Evolutionary conservation across 2,888 invertebrate species (phyloP).

Genomic region (Melinaea menophilus): DNA sequence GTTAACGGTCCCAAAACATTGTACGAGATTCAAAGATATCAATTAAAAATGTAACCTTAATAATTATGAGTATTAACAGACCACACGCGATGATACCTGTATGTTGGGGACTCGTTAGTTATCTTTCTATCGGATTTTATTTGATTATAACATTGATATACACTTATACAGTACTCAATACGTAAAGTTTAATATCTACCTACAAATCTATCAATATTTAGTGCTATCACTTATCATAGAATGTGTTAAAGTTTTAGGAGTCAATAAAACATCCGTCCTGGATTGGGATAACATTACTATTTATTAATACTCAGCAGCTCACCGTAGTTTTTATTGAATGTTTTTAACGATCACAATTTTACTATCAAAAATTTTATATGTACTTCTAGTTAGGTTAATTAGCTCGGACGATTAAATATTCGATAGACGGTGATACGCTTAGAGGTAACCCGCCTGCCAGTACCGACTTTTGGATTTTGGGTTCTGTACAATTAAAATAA

Average conservation of each 20-base stretch:
- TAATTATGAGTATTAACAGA: conserved; percentile 56
- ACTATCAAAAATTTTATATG: conserved; percentile 54
- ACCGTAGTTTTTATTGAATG: conserved; percentile 52
- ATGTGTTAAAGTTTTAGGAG: conserved; percentile 32
- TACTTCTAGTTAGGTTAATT: conserved; percentile 61
- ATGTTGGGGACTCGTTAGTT: conserved; percentile 24
- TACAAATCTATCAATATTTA: background rate
- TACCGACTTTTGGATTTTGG: conserved; percentile 8
- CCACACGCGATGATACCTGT: conserved; percentile 58
- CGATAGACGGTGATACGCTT: conserved; percentile 15
- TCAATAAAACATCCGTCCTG: conserved; percentile 33
- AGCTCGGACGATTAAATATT: conserved; percentile 58
- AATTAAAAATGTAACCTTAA: conserved; percentile 36
- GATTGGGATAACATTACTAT: conserved; percentile 53
- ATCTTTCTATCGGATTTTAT: background rate
- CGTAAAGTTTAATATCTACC: background rate
- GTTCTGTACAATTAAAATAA: conserved; percentile 10
- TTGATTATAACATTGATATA: conserved; percentile 20
- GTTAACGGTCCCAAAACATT: conserved; percentile 17
- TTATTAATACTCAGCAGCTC: conserved; percentile 51
- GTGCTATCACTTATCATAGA: conserved; percentile 9
- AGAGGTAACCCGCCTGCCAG: conserved; percentile 11
- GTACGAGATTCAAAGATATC: conserved; percentile 34
- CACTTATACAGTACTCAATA: background rate
- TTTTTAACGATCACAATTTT: conserved; percentile 62